Percentiles rank a stretch among this genome's conserved stretches.
Evolutionary conservation across 2,888 invertebrate species (phyloP).

Genomic region (Dendrolimus pini): DNA sequence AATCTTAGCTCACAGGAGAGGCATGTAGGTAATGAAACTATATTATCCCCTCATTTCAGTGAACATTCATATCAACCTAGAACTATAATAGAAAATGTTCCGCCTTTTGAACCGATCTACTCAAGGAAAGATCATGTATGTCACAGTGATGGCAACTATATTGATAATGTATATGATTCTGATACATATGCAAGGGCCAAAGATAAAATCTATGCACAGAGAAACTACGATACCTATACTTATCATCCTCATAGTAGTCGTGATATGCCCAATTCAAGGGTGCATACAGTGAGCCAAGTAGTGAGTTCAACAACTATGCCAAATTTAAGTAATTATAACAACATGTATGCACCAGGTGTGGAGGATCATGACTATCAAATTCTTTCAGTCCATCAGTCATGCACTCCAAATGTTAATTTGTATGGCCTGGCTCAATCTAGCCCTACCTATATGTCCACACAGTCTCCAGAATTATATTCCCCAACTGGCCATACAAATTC

Average conservation of each 20-base stretch:
- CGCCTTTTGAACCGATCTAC: slow-evolving; percentile 51
- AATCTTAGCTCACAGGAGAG: slow-evolving; percentile 60
- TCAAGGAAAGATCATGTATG: slow-evolving; percentile 53
- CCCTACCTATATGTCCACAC: slow-evolving; percentile 63
- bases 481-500: slow-evolving; percentile 69
- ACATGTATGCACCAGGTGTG: slow-evolving; percentile 40
- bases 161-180: slow-evolving; percentile 53
- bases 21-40: slow-evolving; percentile 49
- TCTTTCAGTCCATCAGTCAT: slow-evolving; percentile 38
- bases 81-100: slow-evolving; percentile 41
- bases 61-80: slow-evolving; percentile 45
- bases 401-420: slow-evolving; percentile 53
- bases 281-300: slow-evolving; percentile 65
- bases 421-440: slow-evolving; percentile 54
- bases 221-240: slow-evolving; percentile 59
- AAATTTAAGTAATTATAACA: slow-evolving; percentile 61
- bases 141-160: slow-evolving; percentile 54
- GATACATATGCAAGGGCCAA: slow-evolving; percentile 55
- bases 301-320: slow-evolving; percentile 71
- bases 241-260: slow-evolving; percentile 56
- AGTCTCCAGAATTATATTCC: slow-evolving; percentile 66
- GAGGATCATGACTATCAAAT: slow-evolving; percentile 48
- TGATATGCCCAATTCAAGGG: slow-evolving; percentile 51
- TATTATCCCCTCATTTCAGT: slow-evolving; percentile 49
- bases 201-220: slow-evolving; percentile 60